These are phyloP conservation scores for Loris lydekkerianus DNA, from an alignment of 2,797 vertebrate species.

Conservation along the genomic window DNA sequence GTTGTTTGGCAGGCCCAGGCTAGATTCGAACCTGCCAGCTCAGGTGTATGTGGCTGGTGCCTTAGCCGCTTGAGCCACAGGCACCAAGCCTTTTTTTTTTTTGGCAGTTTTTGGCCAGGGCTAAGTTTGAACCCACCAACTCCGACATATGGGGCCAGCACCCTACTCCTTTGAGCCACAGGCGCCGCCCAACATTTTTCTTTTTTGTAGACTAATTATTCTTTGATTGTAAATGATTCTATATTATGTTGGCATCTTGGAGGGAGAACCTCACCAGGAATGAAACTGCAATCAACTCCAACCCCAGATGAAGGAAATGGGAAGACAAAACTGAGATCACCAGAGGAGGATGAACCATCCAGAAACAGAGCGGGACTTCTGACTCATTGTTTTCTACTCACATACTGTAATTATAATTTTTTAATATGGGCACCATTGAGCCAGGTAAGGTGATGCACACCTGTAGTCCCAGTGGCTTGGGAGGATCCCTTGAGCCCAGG, in stretches of 20 bases:
- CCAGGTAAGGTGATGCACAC: background rate
- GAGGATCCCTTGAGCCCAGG: background rate
- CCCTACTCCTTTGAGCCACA: no score
- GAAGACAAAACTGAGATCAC: constrained; percentile 14
- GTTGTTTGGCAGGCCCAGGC: no score
- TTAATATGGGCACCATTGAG: background rate
- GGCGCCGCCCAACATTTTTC: no score
- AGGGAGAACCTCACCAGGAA: background rate
- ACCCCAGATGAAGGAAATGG: background rate
- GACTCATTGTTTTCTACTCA: background rate
- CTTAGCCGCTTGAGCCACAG: no score
- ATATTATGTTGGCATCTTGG: background rate
- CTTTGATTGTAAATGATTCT: constrained; percentile 36
- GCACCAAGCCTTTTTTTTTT: no score
- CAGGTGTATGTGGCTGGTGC: no score
- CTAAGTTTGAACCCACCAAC: no score
- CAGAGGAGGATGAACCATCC: background rate
- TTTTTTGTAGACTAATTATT: background rate
- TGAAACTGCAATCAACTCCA: constrained; percentile 15
- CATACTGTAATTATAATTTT: background rate
- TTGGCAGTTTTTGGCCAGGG: no score
- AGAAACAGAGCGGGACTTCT: constrained; percentile 1
- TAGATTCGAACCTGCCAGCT: no score
- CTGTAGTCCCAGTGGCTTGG: background rate
- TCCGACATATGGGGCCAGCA: no score